Evolutionary conservation across 2,888 invertebrate genomes (phyloP).

Genomic region (Ptychoptera albimana): DNA sequence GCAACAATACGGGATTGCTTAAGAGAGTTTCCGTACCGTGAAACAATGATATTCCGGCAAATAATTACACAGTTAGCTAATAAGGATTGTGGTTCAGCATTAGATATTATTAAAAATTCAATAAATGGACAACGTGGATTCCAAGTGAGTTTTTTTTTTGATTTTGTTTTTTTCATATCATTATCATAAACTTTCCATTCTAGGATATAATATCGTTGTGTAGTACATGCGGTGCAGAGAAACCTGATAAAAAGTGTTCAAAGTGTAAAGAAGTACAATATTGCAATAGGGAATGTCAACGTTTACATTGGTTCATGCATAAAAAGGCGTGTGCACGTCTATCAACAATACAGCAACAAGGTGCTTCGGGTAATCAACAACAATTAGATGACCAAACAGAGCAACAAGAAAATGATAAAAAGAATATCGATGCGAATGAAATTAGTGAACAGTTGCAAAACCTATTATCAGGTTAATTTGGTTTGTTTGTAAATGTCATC

Average conservation of each 20-base stretch:
- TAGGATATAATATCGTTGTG: slow-evolving; percentile 49
- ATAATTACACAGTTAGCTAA: slow-evolving; percentile 58
- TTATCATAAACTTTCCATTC: slow-evolving; percentile 9
- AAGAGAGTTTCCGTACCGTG: slow-evolving; percentile 77
- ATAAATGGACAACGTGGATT: slow-evolving; percentile 82
- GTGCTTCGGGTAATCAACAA: slow-evolving; percentile 16
- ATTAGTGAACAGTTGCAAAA: slow-evolving; percentile 37
- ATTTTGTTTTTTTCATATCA: neutral
- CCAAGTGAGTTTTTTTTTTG: slow-evolving; percentile 27
- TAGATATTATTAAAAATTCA: slow-evolving; percentile 57
- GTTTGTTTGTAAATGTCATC: too few relatives aligned
- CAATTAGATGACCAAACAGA: slow-evolving; percentile 18
- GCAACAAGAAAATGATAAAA: slow-evolving; percentile 11
- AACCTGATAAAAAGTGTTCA: slow-evolving; percentile 83
- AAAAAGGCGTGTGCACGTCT: slow-evolving; percentile 68
- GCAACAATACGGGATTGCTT: slow-evolving; percentile 70
- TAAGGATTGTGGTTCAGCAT: slow-evolving; percentile 48
- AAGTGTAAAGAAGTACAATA: slow-evolving; percentile 89
- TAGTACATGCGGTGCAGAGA: slow-evolving; percentile 75
- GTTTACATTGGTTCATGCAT: slow-evolving; percentile 83
- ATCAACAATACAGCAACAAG: slow-evolving; percentile 27
- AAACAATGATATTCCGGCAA: slow-evolving; percentile 79
- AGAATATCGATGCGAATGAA: slow-evolving; percentile 32
- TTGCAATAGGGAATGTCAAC: slow-evolving; percentile 88
- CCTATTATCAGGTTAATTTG: slow-evolving; percentile 19